Evolutionary conservation across 2,113 vertebrate species (phyloP).

Genomic region (Nothoprocta pentlandii): DNA sequence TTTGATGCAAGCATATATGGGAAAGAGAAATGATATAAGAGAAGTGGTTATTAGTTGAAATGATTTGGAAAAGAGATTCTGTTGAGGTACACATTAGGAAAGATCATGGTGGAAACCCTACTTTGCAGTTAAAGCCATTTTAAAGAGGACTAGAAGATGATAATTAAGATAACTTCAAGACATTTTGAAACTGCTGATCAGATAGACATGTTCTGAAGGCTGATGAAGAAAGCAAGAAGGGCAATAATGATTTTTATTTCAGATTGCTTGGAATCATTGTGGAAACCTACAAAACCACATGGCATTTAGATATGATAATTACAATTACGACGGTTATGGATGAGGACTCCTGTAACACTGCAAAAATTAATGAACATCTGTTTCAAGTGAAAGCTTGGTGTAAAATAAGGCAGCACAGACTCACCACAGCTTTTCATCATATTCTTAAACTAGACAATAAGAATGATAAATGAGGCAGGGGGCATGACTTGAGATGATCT

Average conservation of each 20-base stretch:
- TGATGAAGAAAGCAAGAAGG: background rate
- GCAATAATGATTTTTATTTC: background rate
- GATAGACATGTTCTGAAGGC: background rate
- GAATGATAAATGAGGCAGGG: slow-evolving; percentile 46
- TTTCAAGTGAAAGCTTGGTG: background rate
- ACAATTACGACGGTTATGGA: background rate
- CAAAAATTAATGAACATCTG: background rate
- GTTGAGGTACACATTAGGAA: background rate
- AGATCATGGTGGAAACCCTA: background rate
- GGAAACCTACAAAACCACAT: background rate
- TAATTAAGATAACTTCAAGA: background rate
- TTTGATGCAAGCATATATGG: background rate
- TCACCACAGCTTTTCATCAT: slow-evolving; percentile 12
- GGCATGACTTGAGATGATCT: slow-evolving; percentile 39
- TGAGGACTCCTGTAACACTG: background rate
- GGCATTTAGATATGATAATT: background rate
- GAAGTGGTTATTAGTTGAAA: background rate
- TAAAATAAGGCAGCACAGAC: background rate
- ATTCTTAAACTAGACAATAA: slow-evolving; percentile 22
- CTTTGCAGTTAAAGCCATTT: background rate
- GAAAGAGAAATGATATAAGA: background rate
- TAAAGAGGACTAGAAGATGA: background rate
- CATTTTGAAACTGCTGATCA: background rate
- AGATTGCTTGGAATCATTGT: background rate
- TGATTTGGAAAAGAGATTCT: background rate